These are phyloP conservation scores for Hetaerina titia DNA, from an alignment of 2,888 invertebrate genomes.

Conservation along the genomic window DNA sequence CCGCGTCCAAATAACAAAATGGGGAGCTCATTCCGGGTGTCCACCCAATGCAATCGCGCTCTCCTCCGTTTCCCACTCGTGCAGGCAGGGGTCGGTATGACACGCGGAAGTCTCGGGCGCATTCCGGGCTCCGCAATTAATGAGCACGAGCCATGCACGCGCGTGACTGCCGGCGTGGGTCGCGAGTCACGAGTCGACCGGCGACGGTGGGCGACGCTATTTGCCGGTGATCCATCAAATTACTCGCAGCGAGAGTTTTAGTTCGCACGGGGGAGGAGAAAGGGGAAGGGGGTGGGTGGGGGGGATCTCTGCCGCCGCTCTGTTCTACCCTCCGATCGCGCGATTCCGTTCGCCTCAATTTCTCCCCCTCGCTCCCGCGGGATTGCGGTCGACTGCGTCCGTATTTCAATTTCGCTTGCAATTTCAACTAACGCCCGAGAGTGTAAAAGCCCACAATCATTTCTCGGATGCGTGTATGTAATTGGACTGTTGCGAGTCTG, in stretches of 20 bases:
- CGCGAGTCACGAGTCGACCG: neutral
- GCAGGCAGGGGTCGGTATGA: neutral
- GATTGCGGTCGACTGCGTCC: neutral
- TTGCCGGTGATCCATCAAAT: slow-evolving; percentile 35
- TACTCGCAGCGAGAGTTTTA: slow-evolving; percentile 5
- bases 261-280: neutral
- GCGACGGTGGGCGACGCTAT: neutral
- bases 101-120: neutral
- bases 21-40: neutral
- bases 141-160: slow-evolving; percentile 35
- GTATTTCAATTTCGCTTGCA: neutral
- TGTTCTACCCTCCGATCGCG: neutral
- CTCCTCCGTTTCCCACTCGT: neutral
- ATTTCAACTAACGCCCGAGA: neutral
- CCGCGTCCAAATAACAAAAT: neutral
- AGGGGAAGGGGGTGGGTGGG: neutral
- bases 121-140: neutral
- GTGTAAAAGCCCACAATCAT: too few relatives aligned
- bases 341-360: neutral
- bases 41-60: neutral
- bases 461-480: too few relatives aligned
- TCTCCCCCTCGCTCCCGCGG: neutral
- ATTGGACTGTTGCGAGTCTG: too few relatives aligned
- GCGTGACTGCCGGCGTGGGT: neutral
- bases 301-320: neutral